Evolutionary conservation across 2,797 vertebrate species (phyloP), one percentile per base, ranked within the genome.

Genomic region (Balearica regulorum): DNA sequence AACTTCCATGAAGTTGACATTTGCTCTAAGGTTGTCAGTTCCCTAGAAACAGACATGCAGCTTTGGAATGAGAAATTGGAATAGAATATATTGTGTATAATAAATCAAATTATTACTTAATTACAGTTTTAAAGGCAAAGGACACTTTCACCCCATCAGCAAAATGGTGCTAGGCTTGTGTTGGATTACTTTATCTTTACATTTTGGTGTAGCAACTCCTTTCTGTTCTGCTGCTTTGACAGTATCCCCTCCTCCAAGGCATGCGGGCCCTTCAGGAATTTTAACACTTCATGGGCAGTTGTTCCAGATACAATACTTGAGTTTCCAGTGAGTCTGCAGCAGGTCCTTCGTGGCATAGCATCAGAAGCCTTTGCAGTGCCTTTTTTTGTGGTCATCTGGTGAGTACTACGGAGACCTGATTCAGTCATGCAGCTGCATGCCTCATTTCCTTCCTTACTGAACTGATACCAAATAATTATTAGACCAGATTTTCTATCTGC

Each of bases 291-390:
- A 0, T 99, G 99, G 99, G 97, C 98, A 25, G 98, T 98, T 49
- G 88, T 99, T 49, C 98, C 99, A 11, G 10, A 19, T 9, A 96
- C 98, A 0, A 55, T 99, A n/a, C 78, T 68, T 26, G 60, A 76
- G 51, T 98, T 99, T 37, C 98, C 99, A 31, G 9, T 3, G 6
- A 97, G 89, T 10, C 53, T 98, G 77, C 94, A 87, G 89, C 37
- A 82, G 1, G 10, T 99, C 43, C 84, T 99, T 60, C 70, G 92
- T 1, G 90, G 97, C 11, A 46, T 99, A 46, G 98, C 98, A 1
- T 99, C 99, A 0, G 99, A 99, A 98, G 98, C 99, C 35, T 99
- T 99, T 20, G 99, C 99, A 1, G 98, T 99, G 29, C 98, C 99
- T 75, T 98, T 99, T 97, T 99, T 99, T 96, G 98, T 99, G 65